Evolutionary conservation across 2,888 invertebrate species (phyloP), one percentile per base, ranked within the genome.

Genomic region (Acanthococcus lagerstroemiae): DNA sequence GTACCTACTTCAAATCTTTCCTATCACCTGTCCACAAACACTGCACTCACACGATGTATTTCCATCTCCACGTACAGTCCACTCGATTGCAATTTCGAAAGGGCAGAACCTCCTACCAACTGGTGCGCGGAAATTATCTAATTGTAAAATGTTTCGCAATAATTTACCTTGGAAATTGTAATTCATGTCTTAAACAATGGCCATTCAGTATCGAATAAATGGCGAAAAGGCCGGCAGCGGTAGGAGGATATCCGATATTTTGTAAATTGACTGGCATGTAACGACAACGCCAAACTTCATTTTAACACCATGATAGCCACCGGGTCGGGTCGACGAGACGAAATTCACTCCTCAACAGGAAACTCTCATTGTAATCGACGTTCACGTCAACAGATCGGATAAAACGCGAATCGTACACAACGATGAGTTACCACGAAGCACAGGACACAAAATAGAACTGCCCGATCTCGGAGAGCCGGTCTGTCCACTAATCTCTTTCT

Each of bases 101-200:
- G n/a, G n/a, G n/a, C n/a, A n/a, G n/a, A n/a, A n/a, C n/a, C n/a
- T n/a, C n/a, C n/a, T n/a, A n/a, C n/a, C n/a, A n/a, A n/a, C n/a
- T n/a, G n/a, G n/a, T n/a, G n/a, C n/a, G n/a, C n/a, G n/a, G n/a
- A n/a, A n/a, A n/a, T n/a, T n/a, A n/a, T n/a, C n/a, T n/a, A n/a
- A n/a, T n/a, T n/a, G n/a, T n/a, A n/a, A n/a, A n/a, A n/a, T n/a
- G n/a, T n/a, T n/a, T n/a, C n/a, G n/a, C n/a, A n/a, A n/a, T n/a
- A n/a, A 22, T 22, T 63, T 63, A 63, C 63, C 63, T 63, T 4
- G 50, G 44, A 37, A 24, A 63, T 30, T 30, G 19, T 17, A 15
- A 63, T 30, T 26, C 63, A 63, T 63, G 44, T 63, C 63, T 54
- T 52, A 55, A 55, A 26, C 27, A 55, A 63, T 52, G 52, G 48